A percentile compares a stretch with the other conserved stretches of the same genome.
These are phyloP conservation scores for Apodemus agrarius DNA, from an alignment of 2,797 vertebrate genomes.

Conservation along the genomic window DNA sequence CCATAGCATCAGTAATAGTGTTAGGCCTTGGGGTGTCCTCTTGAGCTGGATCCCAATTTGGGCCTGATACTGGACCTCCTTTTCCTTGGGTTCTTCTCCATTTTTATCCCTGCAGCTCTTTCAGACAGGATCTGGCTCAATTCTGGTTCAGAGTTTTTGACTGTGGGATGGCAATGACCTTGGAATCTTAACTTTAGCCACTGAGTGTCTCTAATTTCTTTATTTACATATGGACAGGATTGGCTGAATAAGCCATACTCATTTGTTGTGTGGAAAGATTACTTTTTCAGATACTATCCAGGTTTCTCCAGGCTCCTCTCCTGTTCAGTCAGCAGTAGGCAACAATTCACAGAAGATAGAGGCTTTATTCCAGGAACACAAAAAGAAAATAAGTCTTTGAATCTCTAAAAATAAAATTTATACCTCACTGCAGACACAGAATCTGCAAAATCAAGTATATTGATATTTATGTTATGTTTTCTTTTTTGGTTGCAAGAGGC, in stretches of 20 bases:
- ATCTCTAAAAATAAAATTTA: slow-evolving; percentile 64
- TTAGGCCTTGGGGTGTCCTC: too few relatives aligned
- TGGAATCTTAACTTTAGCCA: background rate
- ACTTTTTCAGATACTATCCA: slow-evolving; percentile 36
- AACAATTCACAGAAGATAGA: background rate
- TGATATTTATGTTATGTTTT: slow-evolving; percentile 60
- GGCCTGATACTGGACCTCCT: too few relatives aligned
- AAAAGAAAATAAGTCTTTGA: slow-evolving; percentile 58
- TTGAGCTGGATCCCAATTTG: too few relatives aligned
- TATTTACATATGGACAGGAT: slow-evolving; percentile 9
- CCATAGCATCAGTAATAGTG: too few relatives aligned
- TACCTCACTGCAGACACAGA: slow-evolving; percentile 36
- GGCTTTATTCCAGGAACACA: slow-evolving; percentile 14
- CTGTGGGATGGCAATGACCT: background rate
- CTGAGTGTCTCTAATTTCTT: slow-evolving; percentile 32
- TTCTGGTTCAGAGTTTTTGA: too few relatives aligned
- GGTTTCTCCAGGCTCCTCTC: background rate
- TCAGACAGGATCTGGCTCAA: too few relatives aligned
- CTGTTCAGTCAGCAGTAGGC: background rate
- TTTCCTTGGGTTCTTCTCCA: too few relatives aligned
- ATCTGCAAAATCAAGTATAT: slow-evolving; percentile 49
- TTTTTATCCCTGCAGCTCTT: too few relatives aligned
- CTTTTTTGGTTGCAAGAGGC: slow-evolving; percentile 22
- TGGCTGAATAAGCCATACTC: background rate
- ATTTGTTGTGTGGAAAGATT: background rate